These are phyloP conservation scores for Clusia tigrina DNA, from an alignment of 2,888 invertebrate genomes.

Conservation along the genomic window DNA sequence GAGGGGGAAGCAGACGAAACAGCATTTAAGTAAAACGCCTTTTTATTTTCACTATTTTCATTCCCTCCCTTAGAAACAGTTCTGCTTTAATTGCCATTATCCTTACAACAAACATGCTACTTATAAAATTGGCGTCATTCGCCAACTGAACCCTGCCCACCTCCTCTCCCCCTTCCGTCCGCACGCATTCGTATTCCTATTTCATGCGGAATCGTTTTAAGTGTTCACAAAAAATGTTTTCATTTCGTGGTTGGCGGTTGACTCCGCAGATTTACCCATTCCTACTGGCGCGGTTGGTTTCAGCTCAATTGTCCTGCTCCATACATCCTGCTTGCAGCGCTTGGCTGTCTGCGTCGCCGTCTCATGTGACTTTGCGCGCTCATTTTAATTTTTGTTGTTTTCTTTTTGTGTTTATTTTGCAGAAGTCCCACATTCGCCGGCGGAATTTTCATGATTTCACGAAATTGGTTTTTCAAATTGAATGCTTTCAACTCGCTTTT, in stretches of 20 bases:
- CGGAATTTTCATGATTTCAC: slow-evolving; percentile 62
- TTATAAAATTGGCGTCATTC: too few relatives aligned
- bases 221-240: too few relatives aligned
- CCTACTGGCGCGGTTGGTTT: too few relatives aligned
- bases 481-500: slow-evolving; percentile 61
- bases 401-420: slow-evolving; percentile 30
- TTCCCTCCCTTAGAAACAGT: neutral
- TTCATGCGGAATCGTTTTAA: too few relatives aligned
- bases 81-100: too few relatives aligned
- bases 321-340: neutral
- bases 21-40: slow-evolving; percentile 41
- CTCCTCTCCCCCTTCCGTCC: neutral
- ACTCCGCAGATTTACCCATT: too few relatives aligned
- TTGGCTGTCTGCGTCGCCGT: too few relatives aligned
- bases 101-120: too few relatives aligned
- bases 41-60: slow-evolving; percentile 18
- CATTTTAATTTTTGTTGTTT: slow-evolving; percentile 13
- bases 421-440: slow-evolving; percentile 60
- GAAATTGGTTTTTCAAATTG: slow-evolving; percentile 61
- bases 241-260: too few relatives aligned
- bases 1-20: slow-evolving; percentile 8
- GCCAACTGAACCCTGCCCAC: too few relatives aligned
- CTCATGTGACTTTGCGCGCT: too few relatives aligned
- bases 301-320: neutral
- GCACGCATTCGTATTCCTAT: too few relatives aligned